phyloP scores from a whole-genome alignment of 2,797 vertebrate species.

The Pteronotus mesoamericanus region DNA sequence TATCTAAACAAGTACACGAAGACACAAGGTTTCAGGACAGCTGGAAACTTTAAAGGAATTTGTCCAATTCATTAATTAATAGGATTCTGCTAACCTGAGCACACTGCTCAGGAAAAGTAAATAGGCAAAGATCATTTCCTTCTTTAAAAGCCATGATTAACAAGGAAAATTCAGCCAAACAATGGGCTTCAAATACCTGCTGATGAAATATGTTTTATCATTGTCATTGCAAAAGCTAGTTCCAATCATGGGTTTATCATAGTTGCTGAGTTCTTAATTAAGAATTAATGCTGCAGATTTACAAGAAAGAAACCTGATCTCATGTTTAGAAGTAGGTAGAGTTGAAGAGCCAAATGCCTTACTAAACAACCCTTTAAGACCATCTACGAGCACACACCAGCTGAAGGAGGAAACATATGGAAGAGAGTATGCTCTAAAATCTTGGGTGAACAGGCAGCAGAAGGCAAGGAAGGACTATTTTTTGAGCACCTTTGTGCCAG shows the following conservation, averaged over 20 bases:
- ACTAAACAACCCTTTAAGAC: neutral
- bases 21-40: neutral
- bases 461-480: neutral
- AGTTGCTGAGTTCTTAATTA: neutral
- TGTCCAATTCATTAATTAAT: conserved; percentile 19
- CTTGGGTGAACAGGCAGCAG: neutral
- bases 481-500: neutral
- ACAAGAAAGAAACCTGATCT: neutral
- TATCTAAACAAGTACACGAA: neutral
- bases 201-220: neutral
- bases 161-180: neutral
- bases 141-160: conserved; percentile 25
- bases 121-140: conserved; percentile 1
- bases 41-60: neutral
- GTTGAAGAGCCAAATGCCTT: neutral
- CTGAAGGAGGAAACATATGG: neutral
- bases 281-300: neutral
- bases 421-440: neutral
- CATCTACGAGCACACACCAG: neutral
- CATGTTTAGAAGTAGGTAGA: neutral
- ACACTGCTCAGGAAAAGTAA: conserved; percentile 17
- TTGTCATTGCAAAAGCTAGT: neutral
- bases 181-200: neutral
- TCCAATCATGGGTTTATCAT: neutral
- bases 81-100: neutral